A percentile compares a stretch with the other conserved stretches of the same genome.
These are phyloP conservation scores for Lagopus muta DNA, from an alignment of 2,113 vertebrate species.

Conservation along the genomic window DNA sequence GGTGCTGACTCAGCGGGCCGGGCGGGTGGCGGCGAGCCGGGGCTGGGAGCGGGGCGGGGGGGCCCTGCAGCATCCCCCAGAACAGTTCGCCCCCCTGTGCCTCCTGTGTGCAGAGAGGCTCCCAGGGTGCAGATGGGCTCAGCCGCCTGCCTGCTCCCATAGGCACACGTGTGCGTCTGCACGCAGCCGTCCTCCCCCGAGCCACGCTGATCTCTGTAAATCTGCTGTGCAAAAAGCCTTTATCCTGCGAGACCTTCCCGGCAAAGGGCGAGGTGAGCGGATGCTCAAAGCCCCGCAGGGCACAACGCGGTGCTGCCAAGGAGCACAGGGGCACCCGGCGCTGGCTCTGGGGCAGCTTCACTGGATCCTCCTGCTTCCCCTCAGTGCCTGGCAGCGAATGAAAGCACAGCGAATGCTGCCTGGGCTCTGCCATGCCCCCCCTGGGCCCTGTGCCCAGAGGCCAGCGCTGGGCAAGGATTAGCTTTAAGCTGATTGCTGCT, in stretches of 20 bases:
- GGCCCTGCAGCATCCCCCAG: fast-evolving
- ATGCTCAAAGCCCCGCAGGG: not conserved
- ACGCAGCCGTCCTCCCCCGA: not conserved
- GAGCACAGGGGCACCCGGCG: fast-evolving
- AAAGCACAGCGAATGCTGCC: not conserved
- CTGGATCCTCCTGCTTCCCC: not conserved
- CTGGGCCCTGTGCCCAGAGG: fast-evolving
- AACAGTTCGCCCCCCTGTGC: fast-evolving
- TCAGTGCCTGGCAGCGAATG: not conserved
- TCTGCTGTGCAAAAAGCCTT: not conserved
- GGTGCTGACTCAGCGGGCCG: slow-evolving; percentile 36
- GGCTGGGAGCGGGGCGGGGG: not conserved
- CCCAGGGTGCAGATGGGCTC: not conserved
- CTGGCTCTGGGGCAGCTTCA: too few relatives aligned
- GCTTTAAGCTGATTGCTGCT: slow-evolving; percentile 43
- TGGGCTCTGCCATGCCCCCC: not conserved
- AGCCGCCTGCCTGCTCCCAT: not conserved
- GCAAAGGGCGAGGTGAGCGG: not conserved
- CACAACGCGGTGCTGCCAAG: fast-evolving
- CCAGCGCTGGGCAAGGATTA: slow-evolving; percentile 31
- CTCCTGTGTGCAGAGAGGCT: not conserved
- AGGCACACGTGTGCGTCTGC: not conserved
- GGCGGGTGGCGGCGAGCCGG: not conserved
- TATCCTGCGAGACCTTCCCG: not conserved
- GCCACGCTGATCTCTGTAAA: not conserved